Evolutionary conservation across 1,140 invertebrate species (phyloP).

Genomic region (Nephotettix cincticeps): DNA sequence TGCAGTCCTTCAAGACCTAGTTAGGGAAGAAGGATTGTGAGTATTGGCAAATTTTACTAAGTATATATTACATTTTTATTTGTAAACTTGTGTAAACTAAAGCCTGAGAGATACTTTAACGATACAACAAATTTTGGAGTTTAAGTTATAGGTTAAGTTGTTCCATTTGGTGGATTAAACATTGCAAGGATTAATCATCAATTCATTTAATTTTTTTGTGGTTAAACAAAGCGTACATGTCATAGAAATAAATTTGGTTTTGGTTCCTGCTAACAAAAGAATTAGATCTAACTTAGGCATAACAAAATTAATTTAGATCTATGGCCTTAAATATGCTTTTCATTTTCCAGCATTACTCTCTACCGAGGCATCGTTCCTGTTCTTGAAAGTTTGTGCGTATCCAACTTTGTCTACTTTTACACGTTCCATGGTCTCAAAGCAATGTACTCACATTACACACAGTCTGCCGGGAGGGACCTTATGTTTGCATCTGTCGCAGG

Average conservation of each 20-base stretch:
- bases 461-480: slow-evolving; percentile 71
- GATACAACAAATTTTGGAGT: too few relatives aligned
- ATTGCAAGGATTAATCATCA: too few relatives aligned
- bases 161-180: too few relatives aligned
- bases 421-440: slow-evolving; percentile 81
- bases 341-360: slow-evolving; percentile 58
- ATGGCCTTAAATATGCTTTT: slow-evolving; percentile 29
- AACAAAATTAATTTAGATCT: too few relatives aligned
- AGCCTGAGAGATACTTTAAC: too few relatives aligned
- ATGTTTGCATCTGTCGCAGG: slow-evolving; percentile 76
- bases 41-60: too few relatives aligned
- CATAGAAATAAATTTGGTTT: neutral
- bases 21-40: slow-evolving; percentile 71
- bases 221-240: too few relatives aligned
- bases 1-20: slow-evolving; percentile 58
- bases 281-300: too few relatives aligned
- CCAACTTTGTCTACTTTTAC: slow-evolving; percentile 93
- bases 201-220: too few relatives aligned
- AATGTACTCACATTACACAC: slow-evolving; percentile 47
- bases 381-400: slow-evolving; percentile 77
- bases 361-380: slow-evolving; percentile 83
- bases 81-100: too few relatives aligned
- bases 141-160: too few relatives aligned
- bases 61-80: too few relatives aligned
- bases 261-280: neutral